These are phyloP conservation scores for Marasmarcha lunaedactyla DNA, from an alignment of 2,888 invertebrate species.

Conservation along the genomic window DNA sequence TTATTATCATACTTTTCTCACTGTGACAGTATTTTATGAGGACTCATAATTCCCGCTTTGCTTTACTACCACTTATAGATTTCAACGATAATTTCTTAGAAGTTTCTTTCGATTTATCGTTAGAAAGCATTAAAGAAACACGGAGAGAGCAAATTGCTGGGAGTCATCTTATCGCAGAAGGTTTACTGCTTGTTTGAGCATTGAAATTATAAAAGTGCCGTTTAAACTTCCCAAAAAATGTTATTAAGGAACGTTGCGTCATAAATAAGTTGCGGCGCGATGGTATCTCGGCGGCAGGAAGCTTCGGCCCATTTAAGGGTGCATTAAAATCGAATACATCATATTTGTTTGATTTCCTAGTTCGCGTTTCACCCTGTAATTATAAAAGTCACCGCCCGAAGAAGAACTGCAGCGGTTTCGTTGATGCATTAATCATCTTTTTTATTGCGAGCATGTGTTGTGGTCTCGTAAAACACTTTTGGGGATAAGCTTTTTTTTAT, in stretches of 20 bases:
- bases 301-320: conserved; percentile 68
- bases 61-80: conserved; percentile 27
- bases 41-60: conserved; percentile 40
- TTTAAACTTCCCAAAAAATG: conserved; percentile 33
- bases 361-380: conserved; percentile 67
- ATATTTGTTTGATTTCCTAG: conserved; percentile 72
- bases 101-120: conserved; percentile 7
- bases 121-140: neutral
- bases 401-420: conserved; percentile 57
- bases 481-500: conserved; percentile 46
- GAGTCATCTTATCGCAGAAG: conserved; percentile 43
- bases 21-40: conserved; percentile 38
- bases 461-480: conserved; percentile 60
- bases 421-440: conserved; percentile 65
- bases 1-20: conserved; percentile 38
- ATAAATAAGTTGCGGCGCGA: conserved; percentile 59
- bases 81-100: conserved; percentile 27
- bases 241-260: conserved; percentile 41
- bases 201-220: conserved; percentile 49
- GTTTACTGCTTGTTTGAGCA: conserved; percentile 49
- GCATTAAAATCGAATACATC: conserved; percentile 72
- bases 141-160: conserved; percentile 14
- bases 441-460: conserved; percentile 65
- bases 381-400: conserved; percentile 65
- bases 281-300: conserved; percentile 61